phyloP scores from a whole-genome alignment of 2,113 vertebrate genomes.

The Solenodon paradoxus region DNA sequence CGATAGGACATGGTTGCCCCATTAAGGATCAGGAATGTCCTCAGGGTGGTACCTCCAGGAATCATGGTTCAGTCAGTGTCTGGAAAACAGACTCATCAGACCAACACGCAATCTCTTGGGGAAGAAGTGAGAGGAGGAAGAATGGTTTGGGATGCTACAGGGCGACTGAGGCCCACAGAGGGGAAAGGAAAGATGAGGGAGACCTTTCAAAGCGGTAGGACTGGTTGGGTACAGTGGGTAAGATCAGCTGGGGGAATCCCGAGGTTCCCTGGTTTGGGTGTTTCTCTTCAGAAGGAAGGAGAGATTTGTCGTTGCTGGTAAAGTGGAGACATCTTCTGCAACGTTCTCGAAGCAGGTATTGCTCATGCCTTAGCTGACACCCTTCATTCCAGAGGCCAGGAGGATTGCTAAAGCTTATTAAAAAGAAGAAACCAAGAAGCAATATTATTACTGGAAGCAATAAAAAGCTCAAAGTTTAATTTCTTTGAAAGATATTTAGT shows the following conservation, averaged over 20 bases:
- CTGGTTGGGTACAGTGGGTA: too few species aligned
- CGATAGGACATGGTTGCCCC: not conserved
- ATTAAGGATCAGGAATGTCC: not conserved
- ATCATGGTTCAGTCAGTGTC: not conserved
- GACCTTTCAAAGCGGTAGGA: not conserved
- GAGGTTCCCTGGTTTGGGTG: too few species aligned
- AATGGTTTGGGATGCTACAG: not conserved
- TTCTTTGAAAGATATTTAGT: not conserved
- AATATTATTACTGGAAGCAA: not conserved
- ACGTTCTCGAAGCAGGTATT: not conserved
- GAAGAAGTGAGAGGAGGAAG: not conserved
- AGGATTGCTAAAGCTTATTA: not conserved
- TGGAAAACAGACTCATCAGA: not conserved
- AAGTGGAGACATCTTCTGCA: not conserved
- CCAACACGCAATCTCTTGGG: not conserved
- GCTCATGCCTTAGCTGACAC: not conserved
- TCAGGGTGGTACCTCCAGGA: not conserved
- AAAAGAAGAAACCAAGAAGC: not conserved
- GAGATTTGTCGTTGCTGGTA: not conserved
- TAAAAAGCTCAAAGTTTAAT: not conserved
- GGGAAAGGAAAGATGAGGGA: not conserved
- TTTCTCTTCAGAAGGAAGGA: too few species aligned
- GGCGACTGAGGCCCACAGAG: not conserved
- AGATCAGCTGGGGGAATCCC: not conserved
- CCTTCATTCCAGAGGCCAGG: not conserved